These are phyloP conservation scores for Podarcis lilfordi DNA, from an alignment of 2,797 vertebrate species.

Conservation along the genomic window DNA sequence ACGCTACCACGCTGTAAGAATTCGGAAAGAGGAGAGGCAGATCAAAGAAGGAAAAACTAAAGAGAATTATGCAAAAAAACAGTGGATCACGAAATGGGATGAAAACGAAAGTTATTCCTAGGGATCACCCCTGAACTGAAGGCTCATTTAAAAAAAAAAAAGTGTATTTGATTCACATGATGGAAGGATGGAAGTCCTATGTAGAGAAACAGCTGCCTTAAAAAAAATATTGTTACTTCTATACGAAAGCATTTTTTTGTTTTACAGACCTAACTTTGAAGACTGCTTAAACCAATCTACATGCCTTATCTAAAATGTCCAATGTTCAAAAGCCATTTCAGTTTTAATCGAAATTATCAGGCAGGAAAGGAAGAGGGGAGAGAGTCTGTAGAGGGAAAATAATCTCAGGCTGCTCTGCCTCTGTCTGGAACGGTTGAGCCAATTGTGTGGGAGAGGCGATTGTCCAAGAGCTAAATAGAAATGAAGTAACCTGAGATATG, in stretches of 20 bases:
- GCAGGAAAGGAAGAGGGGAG: background rate
- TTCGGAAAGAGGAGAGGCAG: slow-evolving; percentile 88
- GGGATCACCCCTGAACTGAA: slow-evolving; percentile 44
- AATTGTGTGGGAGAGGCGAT: too few species aligned
- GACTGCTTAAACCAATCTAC: slow-evolving; percentile 60
- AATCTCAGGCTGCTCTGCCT: slow-evolving; percentile 53
- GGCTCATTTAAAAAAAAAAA: slow-evolving; percentile 23
- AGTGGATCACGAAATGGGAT: slow-evolving; percentile 93
- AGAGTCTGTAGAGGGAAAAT: background rate
- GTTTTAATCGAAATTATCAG: background rate
- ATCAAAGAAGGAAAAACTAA: slow-evolving; percentile 81
- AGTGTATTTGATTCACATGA: slow-evolving; percentile 48
- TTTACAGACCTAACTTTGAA: slow-evolving; percentile 73
- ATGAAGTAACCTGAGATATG: background rate
- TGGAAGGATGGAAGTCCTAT: slow-evolving; percentile 47
- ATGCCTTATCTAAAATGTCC: slow-evolving; percentile 74
- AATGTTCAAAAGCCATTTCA: background rate
- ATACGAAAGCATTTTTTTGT: slow-evolving; percentile 59
- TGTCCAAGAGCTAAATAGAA: too few species aligned
- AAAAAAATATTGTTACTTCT: slow-evolving; percentile 64
- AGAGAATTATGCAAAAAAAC: slow-evolving; percentile 87
- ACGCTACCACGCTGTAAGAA: slow-evolving; percentile 93
- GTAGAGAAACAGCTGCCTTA: slow-evolving; percentile 59
- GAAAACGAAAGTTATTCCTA: slow-evolving; percentile 93
- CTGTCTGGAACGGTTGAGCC: background rate